phyloP scores from a whole-genome alignment of 1,140 invertebrate genomes.

The Bombus pyrosoma region DNA sequence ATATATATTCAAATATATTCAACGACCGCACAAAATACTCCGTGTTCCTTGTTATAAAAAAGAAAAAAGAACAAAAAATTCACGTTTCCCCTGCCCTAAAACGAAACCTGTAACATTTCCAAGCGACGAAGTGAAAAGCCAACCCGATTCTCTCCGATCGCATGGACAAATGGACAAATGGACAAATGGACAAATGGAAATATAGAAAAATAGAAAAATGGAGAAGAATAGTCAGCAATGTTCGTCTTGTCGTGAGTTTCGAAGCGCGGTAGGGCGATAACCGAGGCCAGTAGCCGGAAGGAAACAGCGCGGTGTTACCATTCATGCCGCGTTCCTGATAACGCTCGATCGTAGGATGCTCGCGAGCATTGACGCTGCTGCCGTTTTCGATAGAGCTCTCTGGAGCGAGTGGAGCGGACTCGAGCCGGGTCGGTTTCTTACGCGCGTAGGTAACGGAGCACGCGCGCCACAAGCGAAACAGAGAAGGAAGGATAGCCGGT shows the following conservation, averaged over 20 bases:
- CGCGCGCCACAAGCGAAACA: conserved; percentile 22
- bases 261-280: conserved; percentile 43
- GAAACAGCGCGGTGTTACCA: conserved; percentile 53
- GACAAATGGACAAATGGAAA: no score
- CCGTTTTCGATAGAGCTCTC: conserved; percentile 49
- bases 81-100: no score
- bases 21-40: no score
- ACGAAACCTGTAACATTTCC: no score
- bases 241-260: neutral
- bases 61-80: no score
- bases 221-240: neutral
- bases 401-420: neutral
- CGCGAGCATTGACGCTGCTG: conserved; percentile 65
- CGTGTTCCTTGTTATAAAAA: no score
- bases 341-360: conserved; percentile 66
- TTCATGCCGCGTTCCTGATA: conserved; percentile 47
- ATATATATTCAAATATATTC: no score
- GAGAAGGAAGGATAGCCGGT: conserved; percentile 55
- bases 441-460: conserved; percentile 41
- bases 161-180: no score
- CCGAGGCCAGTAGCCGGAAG: conserved; percentile 54
- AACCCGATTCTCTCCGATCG: no score
- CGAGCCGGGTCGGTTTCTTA: neutral
- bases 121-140: no score
- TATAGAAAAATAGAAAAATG: neutral